Evolutionary conservation across 2,888 invertebrate genomes (phyloP).

Genomic region (Salpingus planirostris): DNA sequence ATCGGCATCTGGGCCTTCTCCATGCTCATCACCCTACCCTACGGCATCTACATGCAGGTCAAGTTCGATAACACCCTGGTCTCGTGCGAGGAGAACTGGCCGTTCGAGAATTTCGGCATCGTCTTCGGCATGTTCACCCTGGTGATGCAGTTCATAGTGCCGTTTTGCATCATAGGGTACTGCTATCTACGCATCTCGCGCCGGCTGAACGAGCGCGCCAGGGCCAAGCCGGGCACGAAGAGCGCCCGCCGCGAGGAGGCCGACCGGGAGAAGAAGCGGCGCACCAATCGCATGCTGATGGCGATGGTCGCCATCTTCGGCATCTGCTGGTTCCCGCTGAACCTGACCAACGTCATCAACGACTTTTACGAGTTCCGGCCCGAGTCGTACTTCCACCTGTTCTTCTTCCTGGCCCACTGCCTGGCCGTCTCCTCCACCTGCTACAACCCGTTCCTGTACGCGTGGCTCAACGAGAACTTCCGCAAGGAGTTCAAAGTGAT

Average conservation of each 20-base stretch:
- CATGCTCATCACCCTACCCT: conserved; percentile 79
- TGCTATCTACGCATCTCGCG: conserved; percentile 90
- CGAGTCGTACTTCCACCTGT: conserved; percentile 73
- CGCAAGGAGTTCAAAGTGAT: conserved; percentile 80
- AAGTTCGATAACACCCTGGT: conserved; percentile 33
- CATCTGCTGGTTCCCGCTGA: conserved; percentile 91
- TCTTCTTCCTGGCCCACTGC: conserved; percentile 82
- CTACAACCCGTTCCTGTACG: conserved; percentile 91
- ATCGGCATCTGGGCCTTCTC: conserved; percentile 86
- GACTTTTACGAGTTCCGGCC: conserved; percentile 65
- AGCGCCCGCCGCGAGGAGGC: conserved; percentile 78
- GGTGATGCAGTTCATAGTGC: conserved; percentile 85
- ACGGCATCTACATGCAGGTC: conserved; percentile 73
- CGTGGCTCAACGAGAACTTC: conserved; percentile 93
- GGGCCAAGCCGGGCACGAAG: conserved; percentile 75
- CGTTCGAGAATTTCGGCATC: conserved; percentile 66
- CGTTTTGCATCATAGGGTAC: conserved; percentile 87
- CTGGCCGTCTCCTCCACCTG: conserved; percentile 91
- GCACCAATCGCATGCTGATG: conserved; percentile 94
- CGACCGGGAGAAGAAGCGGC: conserved; percentile 79
- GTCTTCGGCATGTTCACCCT: conserved; percentile 82
- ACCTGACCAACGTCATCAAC: conserved; percentile 78
- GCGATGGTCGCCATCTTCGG: conserved; percentile 96
- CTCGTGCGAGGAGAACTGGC: conserved; percentile 85
- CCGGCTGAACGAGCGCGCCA: conserved; percentile 74